Conservation (phyloP, 2,888 invertebrate species). For the Phanerotoma sp. region DNA sequence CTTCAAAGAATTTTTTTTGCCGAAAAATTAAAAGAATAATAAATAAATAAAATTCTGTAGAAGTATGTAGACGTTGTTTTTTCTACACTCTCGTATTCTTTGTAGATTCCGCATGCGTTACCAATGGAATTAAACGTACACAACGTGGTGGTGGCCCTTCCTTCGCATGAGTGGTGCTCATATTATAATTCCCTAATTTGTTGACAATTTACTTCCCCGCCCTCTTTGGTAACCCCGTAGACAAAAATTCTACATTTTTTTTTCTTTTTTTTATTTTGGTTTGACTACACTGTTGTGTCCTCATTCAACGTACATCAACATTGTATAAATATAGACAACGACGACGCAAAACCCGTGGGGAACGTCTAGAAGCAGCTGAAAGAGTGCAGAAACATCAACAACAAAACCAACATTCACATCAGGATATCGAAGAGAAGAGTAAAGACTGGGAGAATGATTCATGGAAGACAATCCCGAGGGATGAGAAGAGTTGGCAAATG, state of each 20-base stretch:
- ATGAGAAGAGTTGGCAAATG: constrained; percentile 57
- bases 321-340: constrained; percentile 53
- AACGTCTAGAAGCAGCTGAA: constrained; percentile 40
- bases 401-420: constrained; percentile 10
- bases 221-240: constrained; percentile 16
- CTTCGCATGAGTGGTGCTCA: constrained; percentile 26
- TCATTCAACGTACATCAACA: too few relatives aligned
- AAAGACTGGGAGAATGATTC: constrained; percentile 55
- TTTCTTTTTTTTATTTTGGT: constrained; percentile 24
- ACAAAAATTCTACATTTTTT: constrained; percentile 22
- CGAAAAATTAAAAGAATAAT: not conserved
- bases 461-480: constrained; percentile 53
- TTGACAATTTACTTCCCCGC: constrained; percentile 9
- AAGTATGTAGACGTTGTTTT: constrained; percentile 21
- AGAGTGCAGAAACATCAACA: constrained; percentile 40
- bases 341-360: constrained; percentile 51
- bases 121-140: constrained; percentile 56
- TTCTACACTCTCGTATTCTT: constrained; percentile 53
- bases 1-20: constrained; percentile 1
- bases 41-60: not conserved
- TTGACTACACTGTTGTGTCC: constrained; percentile 6
- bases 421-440: constrained; percentile 38
- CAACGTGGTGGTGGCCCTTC: constrained; percentile 51
- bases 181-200: not conserved
- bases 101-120: constrained; percentile 58